Evolutionary conservation across 2,113 vertebrate species (phyloP).

Genomic region (Climacteris rufus): DNA sequence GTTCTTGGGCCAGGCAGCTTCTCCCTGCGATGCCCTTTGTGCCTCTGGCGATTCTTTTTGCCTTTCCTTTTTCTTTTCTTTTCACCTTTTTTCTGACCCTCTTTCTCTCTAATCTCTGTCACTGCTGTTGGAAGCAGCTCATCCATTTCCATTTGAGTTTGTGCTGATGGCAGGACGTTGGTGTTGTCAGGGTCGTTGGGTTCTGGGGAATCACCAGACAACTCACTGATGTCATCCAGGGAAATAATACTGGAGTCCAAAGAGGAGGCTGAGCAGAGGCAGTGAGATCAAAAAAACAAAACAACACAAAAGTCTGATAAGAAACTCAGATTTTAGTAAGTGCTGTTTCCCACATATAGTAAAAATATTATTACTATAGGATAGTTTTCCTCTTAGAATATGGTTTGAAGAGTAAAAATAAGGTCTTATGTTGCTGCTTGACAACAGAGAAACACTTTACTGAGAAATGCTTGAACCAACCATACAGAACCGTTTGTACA

Average conservation of each 20-base stretch:
- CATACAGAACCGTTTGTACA: neutral
- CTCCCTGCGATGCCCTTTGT: neutral
- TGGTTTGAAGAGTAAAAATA: neutral
- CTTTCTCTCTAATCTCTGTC: neutral
- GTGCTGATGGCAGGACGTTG: neutral
- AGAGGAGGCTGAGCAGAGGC: neutral
- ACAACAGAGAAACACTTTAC: neutral
- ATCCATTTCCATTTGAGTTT: conserved; percentile 55
- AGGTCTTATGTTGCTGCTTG: neutral
- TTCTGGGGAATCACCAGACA: conserved; percentile 86
- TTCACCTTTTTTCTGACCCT: neutral
- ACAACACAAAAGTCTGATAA: neutral
- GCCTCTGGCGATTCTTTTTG: neutral
- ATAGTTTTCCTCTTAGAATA: neutral
- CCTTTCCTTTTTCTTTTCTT: conserved; percentile 60
- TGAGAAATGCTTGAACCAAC: neutral
- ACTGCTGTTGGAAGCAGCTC: conserved; percentile 21
- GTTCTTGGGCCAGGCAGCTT: neutral
- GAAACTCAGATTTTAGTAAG: conserved; percentile 22
- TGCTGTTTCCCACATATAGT: neutral
- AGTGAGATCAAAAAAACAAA: neutral
- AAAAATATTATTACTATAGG: neutral
- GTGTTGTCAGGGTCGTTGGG: conserved; percentile 57
- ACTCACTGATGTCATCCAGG: conserved; percentile 69
- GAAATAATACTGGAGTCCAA: conserved; percentile 30